Conservation (phyloP, 1,140 invertebrate genomes). For the Acyrthosiphon pisum region DNA sequence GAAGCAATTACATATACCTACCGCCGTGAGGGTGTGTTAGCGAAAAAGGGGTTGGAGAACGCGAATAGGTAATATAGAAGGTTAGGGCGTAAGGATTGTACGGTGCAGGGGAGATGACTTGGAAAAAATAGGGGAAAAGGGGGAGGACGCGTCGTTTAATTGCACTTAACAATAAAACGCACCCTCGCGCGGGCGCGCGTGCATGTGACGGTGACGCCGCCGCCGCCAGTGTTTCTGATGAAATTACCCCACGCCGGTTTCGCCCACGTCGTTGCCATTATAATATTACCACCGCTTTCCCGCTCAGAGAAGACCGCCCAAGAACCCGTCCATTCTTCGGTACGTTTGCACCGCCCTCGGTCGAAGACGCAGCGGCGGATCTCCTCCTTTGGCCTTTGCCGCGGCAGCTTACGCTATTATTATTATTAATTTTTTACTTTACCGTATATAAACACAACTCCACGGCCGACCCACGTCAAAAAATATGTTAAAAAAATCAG, state of each 20-base stretch:
- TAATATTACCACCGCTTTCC: not conserved
- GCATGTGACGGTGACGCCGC: not conserved
- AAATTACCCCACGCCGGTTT: constrained; percentile 41
- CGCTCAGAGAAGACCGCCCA: not conserved
- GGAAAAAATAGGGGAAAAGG: not conserved
- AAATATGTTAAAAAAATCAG: not conserved
- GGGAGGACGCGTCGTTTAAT: constrained; percentile 39
- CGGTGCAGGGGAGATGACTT: not conserved
- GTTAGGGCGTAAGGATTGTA: not conserved
- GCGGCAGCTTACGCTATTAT: not conserved
- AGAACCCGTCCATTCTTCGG: not conserved
- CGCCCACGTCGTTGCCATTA: constrained; percentile 33
- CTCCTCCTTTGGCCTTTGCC: not conserved
- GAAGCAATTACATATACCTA: constrained; percentile 1
- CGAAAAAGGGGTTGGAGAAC: not conserved
- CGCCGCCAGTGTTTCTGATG: constrained; percentile 33
- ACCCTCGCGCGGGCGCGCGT: constrained; percentile 26
- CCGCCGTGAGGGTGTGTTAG: not conserved
- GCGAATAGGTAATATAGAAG: not conserved
- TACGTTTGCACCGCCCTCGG: constrained; percentile 22
- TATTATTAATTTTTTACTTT: not conserved
- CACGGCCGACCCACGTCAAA: not conserved
- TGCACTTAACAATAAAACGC: constrained; percentile 51
- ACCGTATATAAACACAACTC: not conserved
- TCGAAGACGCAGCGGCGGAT: not conserved